Percentiles rank a stretch among this genome's conserved stretches.
phyloP scores from a whole-genome alignment of 2,797 vertebrate genomes.

The Micropoecilia bifurca region DNA sequence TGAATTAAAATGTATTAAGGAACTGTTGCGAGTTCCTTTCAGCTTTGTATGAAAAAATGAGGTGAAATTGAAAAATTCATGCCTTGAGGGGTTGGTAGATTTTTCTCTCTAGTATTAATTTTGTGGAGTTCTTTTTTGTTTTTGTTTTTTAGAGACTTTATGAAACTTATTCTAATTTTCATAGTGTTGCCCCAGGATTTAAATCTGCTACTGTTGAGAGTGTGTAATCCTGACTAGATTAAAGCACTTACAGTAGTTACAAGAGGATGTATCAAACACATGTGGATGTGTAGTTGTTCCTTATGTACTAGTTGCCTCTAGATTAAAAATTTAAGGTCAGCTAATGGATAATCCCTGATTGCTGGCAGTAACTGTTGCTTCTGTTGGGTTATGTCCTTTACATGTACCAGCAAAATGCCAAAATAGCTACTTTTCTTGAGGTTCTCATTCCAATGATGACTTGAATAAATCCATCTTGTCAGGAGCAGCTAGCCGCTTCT shows the following conservation, averaged over 20 bases:
- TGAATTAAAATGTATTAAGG: not conserved
- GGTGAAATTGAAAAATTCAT: not conserved
- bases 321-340: not conserved
- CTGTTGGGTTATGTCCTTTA: not conserved
- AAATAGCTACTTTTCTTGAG: not conserved
- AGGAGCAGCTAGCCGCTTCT: not conserved
- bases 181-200: not conserved
- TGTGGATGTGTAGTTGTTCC: not conserved
- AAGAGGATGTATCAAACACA: not conserved
- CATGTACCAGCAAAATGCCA: not conserved
- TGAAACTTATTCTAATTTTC: not conserved
- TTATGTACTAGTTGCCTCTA: not conserved
- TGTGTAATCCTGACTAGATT: not conserved
- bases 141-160: not conserved
- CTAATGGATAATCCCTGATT: not conserved
- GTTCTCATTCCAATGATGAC: not conserved
- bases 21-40: not conserved
- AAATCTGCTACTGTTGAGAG: not conserved
- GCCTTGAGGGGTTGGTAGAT: not conserved
- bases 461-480: not conserved
- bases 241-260: constrained; percentile 1
- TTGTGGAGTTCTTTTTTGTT: not conserved
- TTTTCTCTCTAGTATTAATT: not conserved
- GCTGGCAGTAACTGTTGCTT: not conserved
- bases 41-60: not conserved